Base-by-base conservation (phyloP, 2,888 invertebrate species). In the Stenchaetothrips biformis region DNA sequence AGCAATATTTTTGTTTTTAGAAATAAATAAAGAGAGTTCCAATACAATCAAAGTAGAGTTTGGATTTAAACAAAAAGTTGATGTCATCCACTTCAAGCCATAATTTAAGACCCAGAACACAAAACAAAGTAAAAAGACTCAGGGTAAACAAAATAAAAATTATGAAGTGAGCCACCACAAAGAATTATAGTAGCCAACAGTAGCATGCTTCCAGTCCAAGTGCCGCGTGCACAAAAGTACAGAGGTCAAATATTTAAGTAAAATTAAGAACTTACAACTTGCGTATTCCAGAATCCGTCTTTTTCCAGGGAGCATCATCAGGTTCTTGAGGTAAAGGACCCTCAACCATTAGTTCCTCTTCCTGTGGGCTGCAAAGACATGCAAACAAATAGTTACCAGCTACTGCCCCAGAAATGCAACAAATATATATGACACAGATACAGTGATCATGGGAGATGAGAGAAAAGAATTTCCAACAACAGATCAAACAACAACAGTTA, bases 261-360 rank as follows among this genome's bases (percentile, higher is more conserved):
- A 37, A 74, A 9, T 11, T 79, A 37, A 79, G 81, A 84, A 91
- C 94, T 92, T 89, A 96, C 96, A 96, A 95, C 90, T 94, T 95
- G 85, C 95, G 90, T 85, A 96, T 95, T 77, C 96, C 95, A 82
- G 95, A 95, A 88, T 95, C 94, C 81, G 87, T 85, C 85, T 91
- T 92, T 87, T 95, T 95, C 94, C 96, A 97, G 0, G 97, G 97
- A 81, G 98, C 98, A 88, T 99, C 98, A 85, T 97, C 96, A 0
- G 99, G 99, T 87, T 99, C 99, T 80, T 93, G 94, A 48, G 98
- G 98, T 84, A 99, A 89, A 0, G 99, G 99, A 6, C 99, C 99
- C 87, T 99, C 97, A 0, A 99, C 98, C 1, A 97, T 95, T 18
- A 94, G 92, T 85, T 97, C 97, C 83, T 94, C 94, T 77, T 93